phyloP scores from a whole-genome alignment of 2,113 vertebrate genomes.

The Charina bottae region DNA sequence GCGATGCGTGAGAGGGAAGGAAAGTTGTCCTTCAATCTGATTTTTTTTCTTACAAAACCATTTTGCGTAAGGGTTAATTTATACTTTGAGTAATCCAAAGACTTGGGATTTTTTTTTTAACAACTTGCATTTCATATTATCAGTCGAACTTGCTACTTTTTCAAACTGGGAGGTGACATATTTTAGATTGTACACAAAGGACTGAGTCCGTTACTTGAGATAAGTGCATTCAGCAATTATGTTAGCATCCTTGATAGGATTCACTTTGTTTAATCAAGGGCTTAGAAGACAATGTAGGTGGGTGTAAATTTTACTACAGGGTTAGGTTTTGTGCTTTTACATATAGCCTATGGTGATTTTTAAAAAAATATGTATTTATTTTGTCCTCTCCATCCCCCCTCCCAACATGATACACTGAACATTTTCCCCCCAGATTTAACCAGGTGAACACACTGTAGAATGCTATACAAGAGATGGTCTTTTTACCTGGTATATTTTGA shows the following conservation, averaged over 20 bases:
- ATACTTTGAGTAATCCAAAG: slow-evolving; percentile 74
- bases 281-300: slow-evolving; percentile 58
- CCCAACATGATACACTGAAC: slow-evolving; percentile 12
- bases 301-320: slow-evolving; percentile 36
- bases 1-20: background rate
- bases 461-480: slow-evolving; percentile 17
- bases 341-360: slow-evolving; percentile 20
- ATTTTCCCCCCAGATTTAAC: slow-evolving; percentile 41
- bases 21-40: background rate
- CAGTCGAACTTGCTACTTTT: slow-evolving; percentile 21
- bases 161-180: slow-evolving; percentile 24
- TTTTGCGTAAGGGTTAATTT: background rate
- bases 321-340: slow-evolving; percentile 48
- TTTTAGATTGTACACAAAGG: slow-evolving; percentile 50
- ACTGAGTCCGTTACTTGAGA: slow-evolving; percentile 46
- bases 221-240: slow-evolving; percentile 31
- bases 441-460: slow-evolving; percentile 32
- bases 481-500: slow-evolving; percentile 46
- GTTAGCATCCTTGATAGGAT: slow-evolving; percentile 32
- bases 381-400: background rate
- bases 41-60: background rate
- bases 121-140: slow-evolving; percentile 54
- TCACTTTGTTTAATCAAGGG: slow-evolving; percentile 67
- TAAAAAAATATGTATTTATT: slow-evolving; percentile 21
- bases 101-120: slow-evolving; percentile 57